These are phyloP conservation scores for Sebastiscus tertius DNA, from an alignment of 2,797 vertebrate species.

Conservation along the genomic window DNA sequence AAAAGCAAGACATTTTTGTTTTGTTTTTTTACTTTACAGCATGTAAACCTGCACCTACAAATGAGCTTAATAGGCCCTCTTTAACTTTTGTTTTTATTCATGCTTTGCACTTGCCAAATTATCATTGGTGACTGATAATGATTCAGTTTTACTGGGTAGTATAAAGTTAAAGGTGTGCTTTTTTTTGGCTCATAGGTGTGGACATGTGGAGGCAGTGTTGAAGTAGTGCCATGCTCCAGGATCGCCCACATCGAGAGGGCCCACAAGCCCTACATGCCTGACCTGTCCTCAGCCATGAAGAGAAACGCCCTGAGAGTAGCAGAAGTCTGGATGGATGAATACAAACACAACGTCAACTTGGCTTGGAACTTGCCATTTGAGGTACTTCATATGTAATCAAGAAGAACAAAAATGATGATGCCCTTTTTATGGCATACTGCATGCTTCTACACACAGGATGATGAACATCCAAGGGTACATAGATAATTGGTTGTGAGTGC, in stretches of 20 bases:
- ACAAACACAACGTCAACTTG: slow-evolving; percentile 91
- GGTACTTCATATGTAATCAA: slow-evolving; percentile 63
- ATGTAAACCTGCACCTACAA: too few relatives aligned
- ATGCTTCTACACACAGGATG: not conserved
- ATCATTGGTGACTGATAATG: not conserved
- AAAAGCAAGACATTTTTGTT: too few relatives aligned
- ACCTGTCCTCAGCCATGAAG: slow-evolving; percentile 86
- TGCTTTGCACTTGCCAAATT: not conserved
- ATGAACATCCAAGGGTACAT: not conserved
- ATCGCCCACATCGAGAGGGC: slow-evolving; percentile 93
- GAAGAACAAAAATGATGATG: not conserved
- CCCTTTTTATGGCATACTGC: not conserved
- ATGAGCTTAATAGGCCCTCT: too few relatives aligned
- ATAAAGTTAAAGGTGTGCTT: not conserved
- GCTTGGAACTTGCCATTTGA: slow-evolving; percentile 93
- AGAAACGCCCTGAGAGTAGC: slow-evolving; percentile 92
- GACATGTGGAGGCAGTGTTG: slow-evolving; percentile 94
- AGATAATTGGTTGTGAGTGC: not conserved
- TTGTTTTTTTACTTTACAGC: too few relatives aligned
- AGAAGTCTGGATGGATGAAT: slow-evolving; percentile 96
- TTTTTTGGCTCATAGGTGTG: slow-evolving; percentile 83
- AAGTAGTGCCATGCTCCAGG: slow-evolving; percentile 92
- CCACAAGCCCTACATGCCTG: slow-evolving; percentile 92
- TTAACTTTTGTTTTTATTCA: not conserved
- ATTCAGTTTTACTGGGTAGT: not conserved